A percentile compares a stretch with the other conserved stretches of the same genome.
Conservation (phyloP, 2,888 invertebrate species). For the Ceriagrion tenellum region DNA sequence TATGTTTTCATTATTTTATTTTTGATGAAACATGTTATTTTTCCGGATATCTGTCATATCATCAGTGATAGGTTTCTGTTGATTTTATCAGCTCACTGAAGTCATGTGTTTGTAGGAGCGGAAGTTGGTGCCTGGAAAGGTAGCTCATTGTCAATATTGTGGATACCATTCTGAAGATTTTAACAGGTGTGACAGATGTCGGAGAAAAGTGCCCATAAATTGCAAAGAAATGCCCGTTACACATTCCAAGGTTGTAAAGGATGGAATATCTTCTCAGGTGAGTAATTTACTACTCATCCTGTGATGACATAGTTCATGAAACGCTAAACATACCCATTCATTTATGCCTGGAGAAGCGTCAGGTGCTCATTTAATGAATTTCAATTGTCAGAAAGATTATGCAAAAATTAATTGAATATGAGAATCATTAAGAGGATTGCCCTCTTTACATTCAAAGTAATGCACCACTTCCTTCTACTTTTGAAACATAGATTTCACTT, state of each 20-base stretch:
- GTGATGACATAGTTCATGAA: background rate
- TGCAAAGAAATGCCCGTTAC: conserved; percentile 70
- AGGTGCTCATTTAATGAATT: background rate
- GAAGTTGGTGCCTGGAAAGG: conserved; percentile 80
- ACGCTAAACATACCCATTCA: background rate
- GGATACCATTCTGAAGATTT: conserved; percentile 90
- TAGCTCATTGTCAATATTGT: conserved; percentile 89
- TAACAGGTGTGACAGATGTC: conserved; percentile 86
- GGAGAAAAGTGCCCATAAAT: conserved; percentile 74
- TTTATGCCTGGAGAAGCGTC: background rate
- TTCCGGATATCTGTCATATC: conserved; percentile 26
- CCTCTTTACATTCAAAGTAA: background rate
- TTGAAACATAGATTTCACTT: background rate
- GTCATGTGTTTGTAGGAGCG: conserved; percentile 70
- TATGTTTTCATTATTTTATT: background rate
- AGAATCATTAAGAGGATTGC: background rate
- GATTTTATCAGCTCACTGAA: conserved; percentile 36
- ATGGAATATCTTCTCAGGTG: conserved; percentile 50
- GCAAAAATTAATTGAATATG: background rate
- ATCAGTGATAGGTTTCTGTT: conserved; percentile 21
- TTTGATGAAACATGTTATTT: conserved; percentile 65
- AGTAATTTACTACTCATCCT: conserved; percentile 68
- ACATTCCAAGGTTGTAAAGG: conserved; percentile 50
- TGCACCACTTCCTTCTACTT: conserved; percentile 28
- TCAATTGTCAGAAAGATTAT: background rate